Base-by-base conservation (phyloP, 2,888 invertebrate genomes). In the Pristionchus entomophagus region DNA sequence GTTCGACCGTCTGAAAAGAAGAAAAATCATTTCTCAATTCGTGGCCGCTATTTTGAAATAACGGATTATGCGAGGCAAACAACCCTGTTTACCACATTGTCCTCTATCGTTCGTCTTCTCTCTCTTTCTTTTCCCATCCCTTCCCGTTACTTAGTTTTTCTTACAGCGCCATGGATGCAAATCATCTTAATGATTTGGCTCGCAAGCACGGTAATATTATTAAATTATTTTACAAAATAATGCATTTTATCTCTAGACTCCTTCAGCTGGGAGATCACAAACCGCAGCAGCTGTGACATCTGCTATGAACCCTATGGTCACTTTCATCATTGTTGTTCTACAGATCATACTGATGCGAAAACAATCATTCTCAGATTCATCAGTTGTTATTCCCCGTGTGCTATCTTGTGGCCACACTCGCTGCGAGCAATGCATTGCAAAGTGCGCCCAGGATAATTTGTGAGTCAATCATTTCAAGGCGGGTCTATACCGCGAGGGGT, bases 1-100 rank as follows among this genome's bases (percentile, higher is more conserved):
- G 88, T 73, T 91, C 92, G 29, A 92, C 91, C 22, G 90, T 90
- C 87, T 91, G 77, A 59, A 89, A 82, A 6, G 14, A 82, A 29
- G n/a, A 6, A 49, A 6, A 69, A 65, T 49, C 2, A 45, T 49
- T 45, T 29, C 19, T 77, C 29, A 41, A 4, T 45, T 3, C 35
- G 17, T 26, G 2, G 45, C 26, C 12, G n/a, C 35, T 19, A 19
- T 17, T n/a, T n/a, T n/a, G n/a, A n/a, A n/a, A n/a, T n/a, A n/a
- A n/a, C n/a, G n/a, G n/a, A n/a, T n/a, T n/a, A n/a, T n/a, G n/a
- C 65, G 35, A 65, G 65, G 35, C 65, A 65, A 65, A 65, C 65
- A 65, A 35, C 65, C 19, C 32, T 65, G 65, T 65, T 65, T 65
- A 65, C 65, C 5, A 32, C 19, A 17, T 38, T 65, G 17, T 19